These are phyloP conservation scores for Staurois parvus DNA, from an alignment of 2,797 vertebrate species.

Conservation along the genomic window DNA sequence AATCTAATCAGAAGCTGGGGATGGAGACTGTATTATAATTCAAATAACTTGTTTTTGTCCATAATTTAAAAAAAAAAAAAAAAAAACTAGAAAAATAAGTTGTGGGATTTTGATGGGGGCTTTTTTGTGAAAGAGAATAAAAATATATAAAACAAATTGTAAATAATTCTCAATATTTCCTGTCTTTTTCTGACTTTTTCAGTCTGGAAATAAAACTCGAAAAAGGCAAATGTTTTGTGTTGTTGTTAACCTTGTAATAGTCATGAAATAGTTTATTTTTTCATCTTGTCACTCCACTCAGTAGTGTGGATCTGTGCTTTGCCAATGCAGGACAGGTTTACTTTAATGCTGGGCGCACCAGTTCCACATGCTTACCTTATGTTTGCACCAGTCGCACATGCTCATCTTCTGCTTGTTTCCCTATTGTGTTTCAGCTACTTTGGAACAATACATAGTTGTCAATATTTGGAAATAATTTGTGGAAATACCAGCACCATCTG, in stretches of 20 bases:
- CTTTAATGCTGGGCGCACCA: too few relatives aligned
- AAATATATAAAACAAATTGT: constrained; percentile 77
- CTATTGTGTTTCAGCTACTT: too few relatives aligned
- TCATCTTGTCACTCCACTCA: neutral
- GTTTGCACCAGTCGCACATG: too few relatives aligned
- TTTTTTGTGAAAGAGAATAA: constrained; percentile 72
- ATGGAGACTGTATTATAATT: constrained; percentile 65
- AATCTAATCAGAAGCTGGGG: constrained; percentile 6
- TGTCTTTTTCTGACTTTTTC: constrained; percentile 58
- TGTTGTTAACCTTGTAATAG: constrained; percentile 14
- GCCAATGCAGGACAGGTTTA: too few relatives aligned
- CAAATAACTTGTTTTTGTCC: constrained; percentile 72
- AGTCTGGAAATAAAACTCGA: constrained; percentile 42
- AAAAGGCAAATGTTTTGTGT: constrained; percentile 46
- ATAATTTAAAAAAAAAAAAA: constrained; percentile 58
- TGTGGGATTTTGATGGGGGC: constrained; percentile 72
- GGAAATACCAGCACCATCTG: too few relatives aligned
- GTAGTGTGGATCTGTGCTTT: too few relatives aligned
- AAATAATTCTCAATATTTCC: constrained; percentile 61
- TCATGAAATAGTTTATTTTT: neutral
- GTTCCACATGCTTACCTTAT: too few relatives aligned
- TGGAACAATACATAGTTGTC: too few relatives aligned
- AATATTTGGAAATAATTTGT: too few relatives aligned
- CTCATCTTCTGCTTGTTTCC: too few relatives aligned
- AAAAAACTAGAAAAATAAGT: constrained; percentile 50